A percentile compares a stretch with the other conserved stretches of the same genome.
Conservation (phyloP, 2,797 vertebrate genomes). For the Selene dorsalis region DNA sequence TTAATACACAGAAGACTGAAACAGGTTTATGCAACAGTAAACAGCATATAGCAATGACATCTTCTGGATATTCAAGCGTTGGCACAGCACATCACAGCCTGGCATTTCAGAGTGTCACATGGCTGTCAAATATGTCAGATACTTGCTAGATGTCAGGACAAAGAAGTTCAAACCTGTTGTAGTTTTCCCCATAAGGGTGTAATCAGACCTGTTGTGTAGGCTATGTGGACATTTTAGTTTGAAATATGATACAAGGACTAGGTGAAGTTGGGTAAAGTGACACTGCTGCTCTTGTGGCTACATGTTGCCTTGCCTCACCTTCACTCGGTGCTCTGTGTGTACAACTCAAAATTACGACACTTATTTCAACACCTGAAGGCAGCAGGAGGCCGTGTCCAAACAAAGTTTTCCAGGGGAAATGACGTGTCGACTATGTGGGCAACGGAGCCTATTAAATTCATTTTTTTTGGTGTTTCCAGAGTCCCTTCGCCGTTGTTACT, state of each 20-base stretch:
- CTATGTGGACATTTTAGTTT: not conserved
- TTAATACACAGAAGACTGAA: not conserved
- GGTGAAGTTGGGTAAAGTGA: not conserved
- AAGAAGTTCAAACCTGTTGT: not conserved
- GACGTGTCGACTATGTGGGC: constrained; percentile 62
- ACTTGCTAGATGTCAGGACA: not conserved
- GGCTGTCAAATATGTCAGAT: constrained; percentile 3
- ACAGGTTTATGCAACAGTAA: not conserved
- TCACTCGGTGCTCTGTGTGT: fast-evolving
- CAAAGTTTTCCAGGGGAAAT: constrained; percentile 77
- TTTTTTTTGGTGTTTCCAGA: constrained; percentile 5
- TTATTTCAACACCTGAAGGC: constrained; percentile 42
- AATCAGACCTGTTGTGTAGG: not conserved
- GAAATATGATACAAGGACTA: not conserved
- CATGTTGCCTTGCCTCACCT: no score
- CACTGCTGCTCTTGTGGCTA: no score
- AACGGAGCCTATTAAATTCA: constrained; percentile 38
- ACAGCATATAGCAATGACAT: no score
- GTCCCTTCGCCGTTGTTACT: constrained; percentile 24
- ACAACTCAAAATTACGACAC: not conserved
- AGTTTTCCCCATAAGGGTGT: no score
- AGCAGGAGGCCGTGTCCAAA: constrained; percentile 54
- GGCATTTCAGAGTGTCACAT: constrained; percentile 1
- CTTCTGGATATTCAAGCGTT: not conserved
- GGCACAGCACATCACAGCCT: not conserved